Evolutionary conservation across 1,140 invertebrate genomes (phyloP).

Genomic region (Papilio polytes): DNA sequence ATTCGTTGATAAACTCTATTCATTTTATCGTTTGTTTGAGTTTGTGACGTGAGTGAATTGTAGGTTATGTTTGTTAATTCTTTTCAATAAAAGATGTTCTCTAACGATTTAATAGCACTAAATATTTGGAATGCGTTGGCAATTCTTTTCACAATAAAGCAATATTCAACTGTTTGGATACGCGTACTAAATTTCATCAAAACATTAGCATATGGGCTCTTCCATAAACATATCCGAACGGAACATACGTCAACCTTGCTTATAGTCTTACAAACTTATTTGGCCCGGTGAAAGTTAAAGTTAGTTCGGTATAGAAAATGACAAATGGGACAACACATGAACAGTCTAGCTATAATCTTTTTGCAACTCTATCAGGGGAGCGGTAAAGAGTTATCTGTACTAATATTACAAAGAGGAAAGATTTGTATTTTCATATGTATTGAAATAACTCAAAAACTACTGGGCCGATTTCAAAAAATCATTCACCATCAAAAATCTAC

Average conservation of each 20-base stretch:
- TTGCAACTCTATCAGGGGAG: not conserved
- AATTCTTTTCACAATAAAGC: not conserved
- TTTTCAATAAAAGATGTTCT: not conserved
- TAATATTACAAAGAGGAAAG: too few relatives aligned
- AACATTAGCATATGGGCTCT: not conserved
- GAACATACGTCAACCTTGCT: not conserved
- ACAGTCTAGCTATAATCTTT: not conserved
- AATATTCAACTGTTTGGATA: not conserved
- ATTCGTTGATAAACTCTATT: conserved; percentile 3
- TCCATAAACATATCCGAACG: conserved; percentile 15
- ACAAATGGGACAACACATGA: not conserved
- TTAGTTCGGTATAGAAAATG: not conserved
- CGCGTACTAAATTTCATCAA: not conserved
- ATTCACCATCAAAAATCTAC: too few relatives aligned
- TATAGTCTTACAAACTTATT: not conserved
- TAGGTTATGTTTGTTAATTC: not conserved
- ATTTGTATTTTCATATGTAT: too few relatives aligned
- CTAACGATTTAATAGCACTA: too few relatives aligned
- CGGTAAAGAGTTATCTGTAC: not conserved
- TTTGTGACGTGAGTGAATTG: not conserved
- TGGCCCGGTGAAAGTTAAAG: not conserved
- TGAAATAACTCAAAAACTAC: too few relatives aligned
- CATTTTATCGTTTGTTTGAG: not conserved
- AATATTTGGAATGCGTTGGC: too few relatives aligned
- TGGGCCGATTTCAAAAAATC: too few relatives aligned